Percentiles rank a stretch among this genome's conserved stretches.
phyloP scores from a whole-genome alignment of 2,113 vertebrate genomes.

The Lampris incognitus region DNA sequence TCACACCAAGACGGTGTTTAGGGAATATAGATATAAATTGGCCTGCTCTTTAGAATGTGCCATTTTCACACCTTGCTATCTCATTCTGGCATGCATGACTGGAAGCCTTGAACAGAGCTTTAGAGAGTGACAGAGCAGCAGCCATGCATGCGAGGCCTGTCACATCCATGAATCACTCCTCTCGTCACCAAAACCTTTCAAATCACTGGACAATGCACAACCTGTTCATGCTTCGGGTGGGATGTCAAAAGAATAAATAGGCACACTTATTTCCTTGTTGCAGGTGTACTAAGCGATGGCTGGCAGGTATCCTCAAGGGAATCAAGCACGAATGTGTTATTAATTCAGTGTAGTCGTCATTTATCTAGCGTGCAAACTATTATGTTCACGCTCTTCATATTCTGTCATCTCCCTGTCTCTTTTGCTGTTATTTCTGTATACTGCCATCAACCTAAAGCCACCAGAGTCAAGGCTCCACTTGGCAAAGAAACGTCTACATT shows the following conservation, averaged over 20 bases:
- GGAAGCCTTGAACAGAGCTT: constrained; percentile 40
- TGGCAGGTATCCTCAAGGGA: too few species aligned
- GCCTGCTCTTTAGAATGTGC: constrained; percentile 32
- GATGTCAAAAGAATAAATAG: constrained; percentile 1
- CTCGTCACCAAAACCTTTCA: constrained; percentile 39
- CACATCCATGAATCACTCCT: constrained; percentile 47
- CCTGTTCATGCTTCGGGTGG: not conserved
- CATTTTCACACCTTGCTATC: constrained; percentile 36
- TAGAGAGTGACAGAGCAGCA: constrained; percentile 26
- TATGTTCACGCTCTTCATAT: too few species aligned
- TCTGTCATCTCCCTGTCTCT: too few species aligned
- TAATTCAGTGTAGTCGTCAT: too few species aligned
- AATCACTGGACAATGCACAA: constrained; percentile 25
- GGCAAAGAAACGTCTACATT: too few species aligned
- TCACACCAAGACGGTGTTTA: not conserved
- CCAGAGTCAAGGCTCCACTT: too few species aligned
- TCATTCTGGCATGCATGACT: constrained; percentile 26
- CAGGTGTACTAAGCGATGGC: not conserved
- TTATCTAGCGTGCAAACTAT: too few species aligned
- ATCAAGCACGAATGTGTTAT: too few species aligned
- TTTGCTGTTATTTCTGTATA: too few species aligned
- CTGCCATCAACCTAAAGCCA: too few species aligned
- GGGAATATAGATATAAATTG: constrained; percentile 11
- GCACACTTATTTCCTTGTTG: not conserved
- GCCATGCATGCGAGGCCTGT: constrained; percentile 13